These are phyloP conservation scores for Macrophya alboannulata DNA, from an alignment of 2,888 invertebrate species.

Conservation along the genomic window DNA sequence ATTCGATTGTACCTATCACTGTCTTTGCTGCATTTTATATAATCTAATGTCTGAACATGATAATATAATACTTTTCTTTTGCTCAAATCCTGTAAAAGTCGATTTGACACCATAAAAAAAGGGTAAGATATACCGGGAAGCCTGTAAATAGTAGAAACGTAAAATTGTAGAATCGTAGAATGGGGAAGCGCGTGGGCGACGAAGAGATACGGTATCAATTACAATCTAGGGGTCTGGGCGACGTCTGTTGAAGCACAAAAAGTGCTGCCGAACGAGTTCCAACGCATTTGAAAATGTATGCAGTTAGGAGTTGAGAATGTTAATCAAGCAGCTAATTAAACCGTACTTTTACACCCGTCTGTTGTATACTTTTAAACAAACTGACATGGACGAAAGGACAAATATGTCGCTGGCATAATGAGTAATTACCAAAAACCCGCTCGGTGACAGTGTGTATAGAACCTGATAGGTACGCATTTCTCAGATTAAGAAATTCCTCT, in stretches of 20 bases:
- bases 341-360: constrained; percentile 5
- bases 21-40: constrained; percentile 1
- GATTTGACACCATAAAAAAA: not conserved
- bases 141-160: constrained; percentile 39
- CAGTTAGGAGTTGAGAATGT: constrained; percentile 32
- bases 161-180: constrained; percentile 42
- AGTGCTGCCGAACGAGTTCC: constrained; percentile 48
- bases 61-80: not conserved
- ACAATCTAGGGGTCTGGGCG: constrained; percentile 50
- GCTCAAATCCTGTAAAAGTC: not conserved
- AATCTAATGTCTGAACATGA: not conserved
- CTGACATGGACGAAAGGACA: not conserved
- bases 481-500: constrained; percentile 17
- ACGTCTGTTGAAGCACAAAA: constrained; percentile 44
- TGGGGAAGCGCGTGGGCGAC: constrained; percentile 29
- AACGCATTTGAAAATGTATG: constrained; percentile 24
- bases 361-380: constrained; percentile 15
- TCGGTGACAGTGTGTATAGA: not conserved
- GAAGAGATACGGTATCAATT: constrained; percentile 47
- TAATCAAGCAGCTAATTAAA: constrained; percentile 46
- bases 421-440: constrained; percentile 30
- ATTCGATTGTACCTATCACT: constrained; percentile 11
- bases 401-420: constrained; percentile 17
- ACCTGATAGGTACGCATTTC: not conserved
- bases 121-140: constrained; percentile 2